Base-by-base conservation (phyloP, 1,140 invertebrate species). In the Drosophila pruinosa region DNA sequence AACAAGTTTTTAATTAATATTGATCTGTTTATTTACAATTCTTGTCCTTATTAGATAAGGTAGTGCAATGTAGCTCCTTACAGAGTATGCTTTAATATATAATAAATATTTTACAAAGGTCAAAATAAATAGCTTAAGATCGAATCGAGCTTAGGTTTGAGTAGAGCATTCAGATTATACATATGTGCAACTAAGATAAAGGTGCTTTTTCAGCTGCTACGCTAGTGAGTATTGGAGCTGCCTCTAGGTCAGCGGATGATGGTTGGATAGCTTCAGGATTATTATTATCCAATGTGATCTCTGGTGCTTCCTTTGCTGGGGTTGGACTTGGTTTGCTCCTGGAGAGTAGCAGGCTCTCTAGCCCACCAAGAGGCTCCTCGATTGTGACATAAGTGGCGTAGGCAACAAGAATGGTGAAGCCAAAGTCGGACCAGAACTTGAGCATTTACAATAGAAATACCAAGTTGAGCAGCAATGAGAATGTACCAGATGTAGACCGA, bases 401-500 rank as follows among this genome's bases (percentile, higher is more conserved):
- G 10, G 86, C 53, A 19, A 78, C 41, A 0, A 90, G 3, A 2
- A 90, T 4, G 8, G 78, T 86, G 15, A 89, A 77, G 8, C 71
- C 81, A 48, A 89, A 83, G 41, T 45, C 36, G 2, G 53, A 12
- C 88, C 88, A 89, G 7, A 90, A 89, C 4, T 2, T 31, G 0
- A 78, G 47, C 45, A 82, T 75, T 86, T 89, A 4, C 2, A 10
- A 17, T n/a, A n/a, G n/a, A n/a, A n/a, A n/a, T n/a, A n/a, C n/a
- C 2, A n/a, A n/a, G n/a, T n/a, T n/a, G n/a, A 19, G 8, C n/a
- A n/a, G n/a, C n/a, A 0, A 93, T 47, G 3, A 89, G 69, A 0
- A 90, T 83, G 67, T 93, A 93, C 48, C 92, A 89, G 1, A 93
- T 54, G 70, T 93, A 93, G 75, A 93, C 92, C 2, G 91, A 92